phyloP scores from a whole-genome alignment of 2,113 vertebrate genomes.

The Micronisus gabar region DNA sequence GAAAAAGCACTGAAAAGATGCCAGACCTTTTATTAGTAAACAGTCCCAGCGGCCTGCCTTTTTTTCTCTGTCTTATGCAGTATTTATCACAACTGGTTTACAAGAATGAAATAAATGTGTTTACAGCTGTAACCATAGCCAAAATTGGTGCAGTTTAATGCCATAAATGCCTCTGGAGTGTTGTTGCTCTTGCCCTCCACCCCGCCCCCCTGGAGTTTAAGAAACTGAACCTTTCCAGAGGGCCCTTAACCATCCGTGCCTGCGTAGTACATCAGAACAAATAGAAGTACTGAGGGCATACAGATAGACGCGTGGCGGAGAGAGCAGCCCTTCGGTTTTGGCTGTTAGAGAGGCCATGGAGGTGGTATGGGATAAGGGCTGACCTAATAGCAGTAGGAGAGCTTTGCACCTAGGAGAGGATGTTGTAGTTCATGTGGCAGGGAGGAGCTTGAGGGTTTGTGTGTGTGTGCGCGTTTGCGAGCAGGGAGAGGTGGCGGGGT shows the following conservation, averaged over 20 bases:
- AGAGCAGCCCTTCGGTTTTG: not conserved
- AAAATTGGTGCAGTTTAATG: not conserved
- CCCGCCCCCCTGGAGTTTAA: not conserved
- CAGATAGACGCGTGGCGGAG: fast-evolving
- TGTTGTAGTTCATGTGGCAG: not conserved
- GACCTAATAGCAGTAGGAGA: not conserved
- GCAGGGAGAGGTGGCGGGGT: not conserved
- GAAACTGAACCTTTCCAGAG: conserved; percentile 3
- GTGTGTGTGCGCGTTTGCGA: not conserved
- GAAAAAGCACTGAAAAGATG: not conserved
- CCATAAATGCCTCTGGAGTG: conserved; percentile 1
- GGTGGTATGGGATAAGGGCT: not conserved
- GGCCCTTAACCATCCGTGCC: not conserved
- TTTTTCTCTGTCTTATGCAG: not conserved
- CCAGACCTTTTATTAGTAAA: not conserved
- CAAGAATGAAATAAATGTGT: not conserved
- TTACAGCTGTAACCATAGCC: not conserved
- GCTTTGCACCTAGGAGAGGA: not conserved
- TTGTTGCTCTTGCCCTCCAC: not conserved
- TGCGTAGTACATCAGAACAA: not conserved
- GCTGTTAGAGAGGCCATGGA: not conserved
- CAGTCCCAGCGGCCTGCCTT: not conserved
- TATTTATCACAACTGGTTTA: not conserved
- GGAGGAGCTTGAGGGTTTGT: conserved; percentile 24
- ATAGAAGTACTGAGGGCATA: not conserved